These are phyloP conservation scores for Ibycter americanus DNA, from an alignment of 2,797 vertebrate genomes.

Conservation along the genomic window DNA sequence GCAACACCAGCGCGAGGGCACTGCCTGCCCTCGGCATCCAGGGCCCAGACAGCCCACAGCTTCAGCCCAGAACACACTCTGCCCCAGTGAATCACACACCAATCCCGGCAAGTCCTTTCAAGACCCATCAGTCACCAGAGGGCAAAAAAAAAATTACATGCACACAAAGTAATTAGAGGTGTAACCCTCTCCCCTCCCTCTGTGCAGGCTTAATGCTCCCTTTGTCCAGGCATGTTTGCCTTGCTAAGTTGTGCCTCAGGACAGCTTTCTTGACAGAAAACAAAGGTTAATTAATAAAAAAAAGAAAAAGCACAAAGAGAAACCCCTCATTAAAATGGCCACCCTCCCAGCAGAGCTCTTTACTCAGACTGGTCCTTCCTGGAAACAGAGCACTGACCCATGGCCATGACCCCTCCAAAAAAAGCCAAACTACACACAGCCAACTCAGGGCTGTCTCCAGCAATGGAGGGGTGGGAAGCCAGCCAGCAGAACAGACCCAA, in stretches of 20 bases:
- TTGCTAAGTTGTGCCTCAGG: conserved; percentile 36
- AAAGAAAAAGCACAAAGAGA: background rate
- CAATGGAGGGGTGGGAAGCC: background rate
- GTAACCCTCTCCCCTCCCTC: conserved; percentile 64
- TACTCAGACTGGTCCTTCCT: conserved; percentile 38
- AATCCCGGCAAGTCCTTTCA: conserved; percentile 64
- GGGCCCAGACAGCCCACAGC: conserved; percentile 12
- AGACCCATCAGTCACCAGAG: conserved; percentile 61
- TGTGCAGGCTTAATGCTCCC: conserved; percentile 51
- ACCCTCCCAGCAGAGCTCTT: conserved; percentile 22
- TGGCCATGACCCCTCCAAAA: background rate
- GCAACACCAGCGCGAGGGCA: background rate
- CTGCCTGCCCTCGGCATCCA: background rate
- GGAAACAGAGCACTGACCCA: conserved; percentile 37
- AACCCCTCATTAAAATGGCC: conserved; percentile 41
- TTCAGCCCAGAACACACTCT: conserved; percentile 13
- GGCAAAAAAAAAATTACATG: conserved; percentile 17
- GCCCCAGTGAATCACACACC: conserved; percentile 53
- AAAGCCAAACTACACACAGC: conserved; percentile 54
- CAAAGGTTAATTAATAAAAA: conserved; percentile 55
- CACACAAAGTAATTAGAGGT: conserved; percentile 71
- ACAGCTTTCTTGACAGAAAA: conserved; percentile 67
- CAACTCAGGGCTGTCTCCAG: background rate
- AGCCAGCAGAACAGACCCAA: background rate
- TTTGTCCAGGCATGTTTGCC: conserved; percentile 66